Evolutionary conservation across 2,113 vertebrate genomes (phyloP).

Genomic region (Mustela nigripes): DNA sequence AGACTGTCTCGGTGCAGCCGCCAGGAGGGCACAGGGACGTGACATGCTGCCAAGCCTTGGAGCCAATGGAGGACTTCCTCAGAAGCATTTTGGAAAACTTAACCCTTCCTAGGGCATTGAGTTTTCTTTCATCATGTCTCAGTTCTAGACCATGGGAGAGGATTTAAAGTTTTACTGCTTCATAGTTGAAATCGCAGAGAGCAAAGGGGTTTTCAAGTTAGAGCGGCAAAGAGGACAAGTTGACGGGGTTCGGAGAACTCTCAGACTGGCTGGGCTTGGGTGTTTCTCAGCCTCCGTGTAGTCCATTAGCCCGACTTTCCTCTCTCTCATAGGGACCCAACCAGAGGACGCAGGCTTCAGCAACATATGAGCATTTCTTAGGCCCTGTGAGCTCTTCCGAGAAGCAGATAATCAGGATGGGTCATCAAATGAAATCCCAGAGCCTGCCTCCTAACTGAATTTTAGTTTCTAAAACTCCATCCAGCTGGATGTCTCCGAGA

Average conservation of each 20-base stretch:
- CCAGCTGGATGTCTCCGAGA: neutral
- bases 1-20: neutral
- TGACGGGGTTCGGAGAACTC: neutral
- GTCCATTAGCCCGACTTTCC: neutral
- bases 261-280: neutral
- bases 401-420: neutral
- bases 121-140: neutral
- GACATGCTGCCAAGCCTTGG: neutral
- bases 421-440: conserved; percentile 2
- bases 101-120: neutral
- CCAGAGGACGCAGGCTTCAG: neutral
- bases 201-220: conserved; percentile 39
- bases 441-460: neutral
- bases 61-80: neutral
- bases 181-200: conserved; percentile 22
- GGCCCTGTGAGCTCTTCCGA: neutral
- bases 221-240: conserved; percentile 1
- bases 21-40: neutral
- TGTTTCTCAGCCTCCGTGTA: conserved; percentile 44
- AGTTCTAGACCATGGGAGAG: neutral
- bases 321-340: neutral
- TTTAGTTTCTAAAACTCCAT: neutral
- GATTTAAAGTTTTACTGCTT: conserved; percentile 50
- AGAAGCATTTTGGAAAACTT: neutral
- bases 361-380: neutral